These are phyloP conservation scores for Mareca strepera DNA, from an alignment of 2,797 vertebrate species.

Conservation along the genomic window DNA sequence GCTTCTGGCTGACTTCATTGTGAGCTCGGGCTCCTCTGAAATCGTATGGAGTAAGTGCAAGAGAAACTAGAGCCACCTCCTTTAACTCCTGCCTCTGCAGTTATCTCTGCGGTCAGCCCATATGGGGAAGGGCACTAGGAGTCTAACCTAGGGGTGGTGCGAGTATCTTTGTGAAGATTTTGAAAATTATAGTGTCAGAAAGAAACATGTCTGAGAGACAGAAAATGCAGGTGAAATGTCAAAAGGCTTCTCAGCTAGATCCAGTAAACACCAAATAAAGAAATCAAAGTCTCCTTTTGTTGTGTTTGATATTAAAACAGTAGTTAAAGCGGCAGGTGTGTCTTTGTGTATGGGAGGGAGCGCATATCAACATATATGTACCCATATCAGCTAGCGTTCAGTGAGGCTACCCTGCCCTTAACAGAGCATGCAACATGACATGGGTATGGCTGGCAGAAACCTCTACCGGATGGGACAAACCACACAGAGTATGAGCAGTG, in stretches of 20 bases:
- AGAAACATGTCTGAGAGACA: not conserved
- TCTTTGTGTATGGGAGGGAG: not conserved
- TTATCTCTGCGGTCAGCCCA: not conserved
- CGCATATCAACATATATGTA: too few species aligned
- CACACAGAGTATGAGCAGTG: not conserved
- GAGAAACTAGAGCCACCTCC: not conserved
- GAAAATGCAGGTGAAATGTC: not conserved
- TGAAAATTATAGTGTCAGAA: not conserved
- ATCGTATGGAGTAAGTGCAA: not conserved
- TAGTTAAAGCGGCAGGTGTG: not conserved
- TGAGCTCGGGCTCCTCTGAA: not conserved
- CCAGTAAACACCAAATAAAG: not conserved
- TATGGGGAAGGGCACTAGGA: not conserved
- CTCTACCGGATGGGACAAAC: not conserved
- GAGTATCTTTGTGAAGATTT: not conserved
- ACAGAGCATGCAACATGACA: not conserved
- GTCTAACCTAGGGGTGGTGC: fast-evolving
- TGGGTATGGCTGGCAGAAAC: not conserved
- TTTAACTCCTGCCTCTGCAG: not conserved
- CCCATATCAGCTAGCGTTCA: not conserved
- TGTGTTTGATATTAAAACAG: not conserved
- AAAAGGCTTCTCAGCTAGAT: not conserved
- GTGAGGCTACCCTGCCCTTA: not conserved
- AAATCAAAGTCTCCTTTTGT: not conserved
- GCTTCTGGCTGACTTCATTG: not conserved